phyloP scores from a whole-genome alignment of 2,113 vertebrate species.

The Oncorhynchus kisutch region DNA sequence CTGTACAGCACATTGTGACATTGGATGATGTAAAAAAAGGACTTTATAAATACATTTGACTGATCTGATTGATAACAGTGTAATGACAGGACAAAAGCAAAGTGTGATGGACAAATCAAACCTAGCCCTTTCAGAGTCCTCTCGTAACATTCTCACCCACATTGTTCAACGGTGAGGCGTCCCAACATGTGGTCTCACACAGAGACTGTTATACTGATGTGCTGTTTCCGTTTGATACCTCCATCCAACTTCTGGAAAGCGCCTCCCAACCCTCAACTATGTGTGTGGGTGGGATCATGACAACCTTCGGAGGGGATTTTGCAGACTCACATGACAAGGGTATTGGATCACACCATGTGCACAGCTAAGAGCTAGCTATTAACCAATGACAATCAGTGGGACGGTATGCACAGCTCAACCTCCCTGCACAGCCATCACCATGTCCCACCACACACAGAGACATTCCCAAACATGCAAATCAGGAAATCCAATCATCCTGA shows the following conservation, averaged over 20 bases:
- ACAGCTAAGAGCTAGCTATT: too few relatives aligned
- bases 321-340: neutral
- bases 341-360: neutral
- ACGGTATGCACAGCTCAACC: neutral
- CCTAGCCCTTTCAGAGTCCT: too few relatives aligned
- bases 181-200: neutral
- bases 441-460: neutral
- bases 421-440: neutral
- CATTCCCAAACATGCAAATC: neutral
- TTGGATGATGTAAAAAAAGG: too few relatives aligned
- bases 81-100: neutral
- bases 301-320: neutral
- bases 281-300: constrained; percentile 8
- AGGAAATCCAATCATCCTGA: constrained; percentile 13
- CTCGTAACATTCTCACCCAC: too few relatives aligned
- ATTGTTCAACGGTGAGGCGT: too few relatives aligned
- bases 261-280: neutral
- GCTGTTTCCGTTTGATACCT: constrained; percentile 34
- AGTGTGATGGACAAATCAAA: neutral
- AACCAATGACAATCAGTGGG: too few relatives aligned
- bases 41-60: too few relatives aligned
- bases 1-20: too few relatives aligned
- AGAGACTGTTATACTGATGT: constrained; percentile 24
- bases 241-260: constrained; percentile 4
- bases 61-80: neutral